Evolutionary conservation across 2,888 invertebrate genomes (phyloP).

Genomic region (Lamellibrachia columna): DNA sequence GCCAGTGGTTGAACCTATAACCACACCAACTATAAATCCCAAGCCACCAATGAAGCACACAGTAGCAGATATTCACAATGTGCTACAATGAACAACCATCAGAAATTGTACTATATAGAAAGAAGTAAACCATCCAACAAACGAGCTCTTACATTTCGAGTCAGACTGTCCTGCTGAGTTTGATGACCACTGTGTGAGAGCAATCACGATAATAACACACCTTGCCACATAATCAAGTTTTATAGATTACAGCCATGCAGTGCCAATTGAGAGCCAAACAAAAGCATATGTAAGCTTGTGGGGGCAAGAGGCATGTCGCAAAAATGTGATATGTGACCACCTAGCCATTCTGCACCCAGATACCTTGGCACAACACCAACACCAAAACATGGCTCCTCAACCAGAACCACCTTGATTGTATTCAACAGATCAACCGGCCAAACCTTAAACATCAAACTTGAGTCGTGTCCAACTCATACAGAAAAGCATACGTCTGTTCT

Average conservation of each 20-base stretch:
- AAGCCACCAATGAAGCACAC: not conserved
- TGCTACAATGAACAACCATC: not conserved
- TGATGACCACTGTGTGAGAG: not conserved
- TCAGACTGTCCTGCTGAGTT: not conserved
- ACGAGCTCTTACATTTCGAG: not conserved
- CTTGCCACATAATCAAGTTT: not conserved
- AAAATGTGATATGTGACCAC: not conserved
- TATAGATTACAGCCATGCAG: not conserved
- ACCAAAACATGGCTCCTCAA: constrained; percentile 1
- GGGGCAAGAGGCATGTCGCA: not conserved
- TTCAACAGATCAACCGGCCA: not conserved
- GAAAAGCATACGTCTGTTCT: not conserved
- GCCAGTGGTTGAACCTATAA: not conserved
- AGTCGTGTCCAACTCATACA: not conserved
- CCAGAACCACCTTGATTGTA: not conserved
- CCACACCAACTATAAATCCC: not conserved
- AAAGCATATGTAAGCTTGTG: not conserved
- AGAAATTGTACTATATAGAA: not conserved
- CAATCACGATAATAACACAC: not conserved
- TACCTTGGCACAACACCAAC: not conserved
- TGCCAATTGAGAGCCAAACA: not conserved
- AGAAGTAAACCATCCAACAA: not conserved
- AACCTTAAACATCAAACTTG: not conserved
- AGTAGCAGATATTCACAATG: not conserved
- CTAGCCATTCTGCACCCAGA: not conserved